Percentiles rank a stretch among this genome's conserved stretches.
These are phyloP conservation scores for Macrophya annulata DNA, from an alignment of 2,888 invertebrate genomes.

Conservation along the genomic window DNA sequence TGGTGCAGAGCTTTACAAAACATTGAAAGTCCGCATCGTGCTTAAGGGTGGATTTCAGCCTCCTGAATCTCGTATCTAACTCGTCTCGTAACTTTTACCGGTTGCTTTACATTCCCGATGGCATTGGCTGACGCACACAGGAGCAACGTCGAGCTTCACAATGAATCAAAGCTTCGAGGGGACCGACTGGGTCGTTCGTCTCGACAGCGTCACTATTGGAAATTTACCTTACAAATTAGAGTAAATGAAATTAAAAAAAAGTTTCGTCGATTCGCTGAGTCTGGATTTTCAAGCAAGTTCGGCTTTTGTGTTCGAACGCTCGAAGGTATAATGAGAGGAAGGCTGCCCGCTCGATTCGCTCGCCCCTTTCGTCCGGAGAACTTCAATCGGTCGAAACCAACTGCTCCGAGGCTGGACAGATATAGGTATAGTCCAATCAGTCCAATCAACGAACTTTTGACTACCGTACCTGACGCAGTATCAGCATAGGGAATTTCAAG, in stretches of 20 bases:
- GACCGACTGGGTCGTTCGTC: conserved; percentile 59
- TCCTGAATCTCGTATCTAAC: conserved; percentile 47
- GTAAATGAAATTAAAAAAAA: conserved; percentile 78
- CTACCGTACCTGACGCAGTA: conserved; percentile 47
- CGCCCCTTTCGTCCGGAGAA: conserved; percentile 48
- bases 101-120: conserved; percentile 57
- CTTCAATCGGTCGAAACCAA: conserved; percentile 55
- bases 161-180: conserved; percentile 69
- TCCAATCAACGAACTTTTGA: conserved; percentile 54
- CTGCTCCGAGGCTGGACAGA: conserved; percentile 49
- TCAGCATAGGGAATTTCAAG: conserved; percentile 37
- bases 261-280: conserved; percentile 68
- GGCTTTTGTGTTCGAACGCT: conserved; percentile 74
- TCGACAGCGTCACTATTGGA: conserved; percentile 73
- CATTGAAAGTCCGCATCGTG: conserved; percentile 45
- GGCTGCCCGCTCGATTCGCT: conserved; percentile 47
- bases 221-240: conserved; percentile 78
- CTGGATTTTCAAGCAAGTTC: conserved; percentile 71
- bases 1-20: conserved; percentile 5
- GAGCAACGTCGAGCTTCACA: conserved; percentile 66
- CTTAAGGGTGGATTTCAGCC: conserved; percentile 1
- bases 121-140: conserved; percentile 51
- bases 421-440: conserved; percentile 55
- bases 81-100: conserved; percentile 58
- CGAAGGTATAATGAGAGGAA: conserved; percentile 73